Percentiles rank a stretch among this genome's conserved stretches.
Conservation (phyloP, 1,140 invertebrate species). For the Zaprionus capensis region DNA sequence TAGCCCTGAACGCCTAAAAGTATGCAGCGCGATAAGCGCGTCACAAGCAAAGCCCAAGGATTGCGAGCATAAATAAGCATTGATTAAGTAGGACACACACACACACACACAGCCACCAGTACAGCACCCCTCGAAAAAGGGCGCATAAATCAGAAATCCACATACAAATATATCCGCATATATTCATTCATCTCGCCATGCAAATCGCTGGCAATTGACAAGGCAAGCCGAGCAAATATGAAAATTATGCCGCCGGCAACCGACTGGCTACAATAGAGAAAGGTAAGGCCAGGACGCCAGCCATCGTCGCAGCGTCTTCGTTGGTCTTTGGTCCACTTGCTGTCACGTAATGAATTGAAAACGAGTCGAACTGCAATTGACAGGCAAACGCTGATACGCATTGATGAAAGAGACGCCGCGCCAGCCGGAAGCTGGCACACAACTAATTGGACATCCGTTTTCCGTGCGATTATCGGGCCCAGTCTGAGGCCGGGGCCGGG, state of each 20-base stretch:
- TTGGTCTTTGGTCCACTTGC: constrained; percentile 29
- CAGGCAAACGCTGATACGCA: constrained; percentile 56
- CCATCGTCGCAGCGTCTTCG: neutral
- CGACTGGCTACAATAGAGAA: constrained; percentile 51
- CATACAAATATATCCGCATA: neutral
- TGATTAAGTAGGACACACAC: constrained; percentile 61
- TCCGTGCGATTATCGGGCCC: constrained; percentile 70
- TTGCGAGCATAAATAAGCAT: constrained; percentile 64
- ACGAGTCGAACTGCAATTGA: constrained; percentile 57
- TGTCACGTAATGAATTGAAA: constrained; percentile 52
- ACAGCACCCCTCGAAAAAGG: constrained; percentile 13
- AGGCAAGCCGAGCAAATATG: constrained; percentile 51
- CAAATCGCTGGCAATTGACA: constrained; percentile 67
- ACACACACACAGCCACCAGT: neutral
- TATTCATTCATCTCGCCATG: constrained; percentile 40
- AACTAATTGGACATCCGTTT: constrained; percentile 82
- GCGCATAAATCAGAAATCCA: constrained; percentile 43
- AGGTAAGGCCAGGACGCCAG: no score
- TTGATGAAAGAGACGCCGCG: constrained; percentile 38
- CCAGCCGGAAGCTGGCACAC: constrained; percentile 75
- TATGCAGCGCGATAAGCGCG: constrained; percentile 69
- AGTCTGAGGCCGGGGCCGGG: neutral
- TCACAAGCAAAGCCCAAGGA: constrained; percentile 59
- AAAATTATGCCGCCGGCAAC: constrained; percentile 70
- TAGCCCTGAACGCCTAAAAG: constrained; percentile 59